Conservation (phyloP, 2,888 invertebrate genomes). For the Minunthozetes semirufus region DNA sequence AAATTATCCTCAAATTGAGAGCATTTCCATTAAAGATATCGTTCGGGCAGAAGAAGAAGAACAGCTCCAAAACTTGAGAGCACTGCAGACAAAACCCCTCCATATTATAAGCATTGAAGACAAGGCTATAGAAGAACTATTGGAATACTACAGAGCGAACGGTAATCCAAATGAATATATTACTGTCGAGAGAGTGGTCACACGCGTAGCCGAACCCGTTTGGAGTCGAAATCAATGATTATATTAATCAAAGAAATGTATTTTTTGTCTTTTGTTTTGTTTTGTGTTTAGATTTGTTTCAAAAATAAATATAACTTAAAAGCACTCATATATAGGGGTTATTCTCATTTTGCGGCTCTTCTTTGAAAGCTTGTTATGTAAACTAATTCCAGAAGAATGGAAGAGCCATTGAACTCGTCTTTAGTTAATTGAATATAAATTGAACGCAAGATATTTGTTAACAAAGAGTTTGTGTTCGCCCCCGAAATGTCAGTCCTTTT, state of each 20-base stretch:
- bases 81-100: not conserved
- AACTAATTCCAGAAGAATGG: too few relatives aligned
- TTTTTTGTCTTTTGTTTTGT: not conserved
- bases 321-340: too few relatives aligned
- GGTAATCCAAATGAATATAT: conserved; percentile 65
- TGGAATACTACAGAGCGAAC: conserved; percentile 64
- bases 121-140: conserved; percentile 71
- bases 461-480: too few relatives aligned
- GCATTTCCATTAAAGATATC: conserved; percentile 11
- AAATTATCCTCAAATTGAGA: not conserved
- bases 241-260: not conserved
- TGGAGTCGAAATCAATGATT: conserved; percentile 35
- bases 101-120: conserved; percentile 56
- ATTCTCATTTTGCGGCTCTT: too few relatives aligned
- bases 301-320: not conserved
- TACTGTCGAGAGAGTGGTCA: conserved; percentile 59
- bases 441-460: too few relatives aligned
- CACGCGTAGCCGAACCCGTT: conserved; percentile 38
- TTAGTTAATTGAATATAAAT: too few relatives aligned
- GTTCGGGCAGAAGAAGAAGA: conserved; percentile 1
- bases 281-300: not conserved
- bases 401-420: too few relatives aligned
- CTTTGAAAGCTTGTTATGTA: too few relatives aligned
- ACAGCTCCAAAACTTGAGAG: conserved; percentile 7
- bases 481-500: too few relatives aligned